Evolutionary conservation across 2,113 vertebrate genomes (phyloP), one percentile per base, ranked within the genome.

Genomic region (Cygnus buccinator): DNA sequence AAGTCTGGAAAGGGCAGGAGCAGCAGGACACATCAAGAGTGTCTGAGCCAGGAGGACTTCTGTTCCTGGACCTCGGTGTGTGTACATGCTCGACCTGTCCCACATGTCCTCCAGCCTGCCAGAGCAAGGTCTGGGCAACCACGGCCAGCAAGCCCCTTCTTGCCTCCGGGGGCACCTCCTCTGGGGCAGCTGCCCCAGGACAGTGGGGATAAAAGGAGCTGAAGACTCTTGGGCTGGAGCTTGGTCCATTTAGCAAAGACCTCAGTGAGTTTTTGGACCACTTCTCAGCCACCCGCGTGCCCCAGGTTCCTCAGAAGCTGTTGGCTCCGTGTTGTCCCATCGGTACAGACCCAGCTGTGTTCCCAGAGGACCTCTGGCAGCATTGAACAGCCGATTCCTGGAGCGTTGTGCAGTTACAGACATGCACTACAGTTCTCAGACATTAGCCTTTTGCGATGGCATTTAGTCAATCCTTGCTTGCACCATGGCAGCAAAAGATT

Each of bases 71-170:
- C 21, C 4, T 41, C 1, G 4, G 17, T 23, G 29, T 4, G 1
- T 18, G 25, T 79, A 33, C 50, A 2, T 48, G 20, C 7, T 1
- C 61, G 63, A 17, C 46, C 66, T 1, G 0, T 37, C 46, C 35
- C 2, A 1, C 33, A 33, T 50, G 23, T 87, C 10, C 28, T 89
- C 57, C 46, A 91, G 37, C 52, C 71, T 44, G 48, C 35, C 8
- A 18, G 76, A 55, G 41, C 7, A 14, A 65, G 15, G 39, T 10
- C 35, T 57, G 25, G 54, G 62, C 26, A 77, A 8, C 41, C 73
- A 55, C 52, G 62, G 22, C 17, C 73, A 62, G 5, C 54, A 54
- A 39, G 46, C 16, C 11, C 33, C 46, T 79, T 18, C 52, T 54
- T 31, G n/a, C 5, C 22, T 67, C 25, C 62, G 59, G 76, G 29